These are phyloP conservation scores for Pristiophorus japonicus DNA, from an alignment of 2,113 vertebrate species.

Conservation along the genomic window DNA sequence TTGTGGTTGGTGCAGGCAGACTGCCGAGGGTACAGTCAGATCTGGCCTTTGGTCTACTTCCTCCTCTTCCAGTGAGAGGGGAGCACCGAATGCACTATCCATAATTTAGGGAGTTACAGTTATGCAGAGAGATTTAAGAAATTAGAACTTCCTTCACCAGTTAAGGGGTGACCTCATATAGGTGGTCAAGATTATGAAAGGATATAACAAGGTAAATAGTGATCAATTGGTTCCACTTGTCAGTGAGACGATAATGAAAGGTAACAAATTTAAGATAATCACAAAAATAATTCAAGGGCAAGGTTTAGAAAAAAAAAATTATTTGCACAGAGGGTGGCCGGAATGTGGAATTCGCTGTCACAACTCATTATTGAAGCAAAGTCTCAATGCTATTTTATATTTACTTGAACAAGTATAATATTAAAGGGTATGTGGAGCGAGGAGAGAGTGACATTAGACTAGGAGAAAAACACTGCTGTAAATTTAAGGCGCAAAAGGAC, in stretches of 20 bases:
- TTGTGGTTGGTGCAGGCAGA: no score
- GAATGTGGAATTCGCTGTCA: not conserved
- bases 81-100: no score
- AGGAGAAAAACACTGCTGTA: not conserved
- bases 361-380: not conserved
- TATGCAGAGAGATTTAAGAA: no score
- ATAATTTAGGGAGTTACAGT: no score
- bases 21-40: no score
- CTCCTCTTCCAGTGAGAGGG: no score
- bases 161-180: no score
- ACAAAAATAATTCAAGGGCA: not conserved
- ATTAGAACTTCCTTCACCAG: no score
- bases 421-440: not conserved
- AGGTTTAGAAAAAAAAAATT: not conserved
- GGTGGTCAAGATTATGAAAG: no score
- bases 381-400: not conserved
- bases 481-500: not conserved
- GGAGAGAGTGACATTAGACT: not conserved
- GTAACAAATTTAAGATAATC: not conserved
- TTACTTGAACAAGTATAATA: not conserved
- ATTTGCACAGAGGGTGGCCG: not conserved
- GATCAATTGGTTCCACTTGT: not conserved
- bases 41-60: no score
- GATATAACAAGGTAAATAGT: not conserved
- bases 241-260: not conserved